Evolutionary conservation across 2,113 vertebrate genomes (phyloP).

Genomic region (Menura novaehollandiae): DNA sequence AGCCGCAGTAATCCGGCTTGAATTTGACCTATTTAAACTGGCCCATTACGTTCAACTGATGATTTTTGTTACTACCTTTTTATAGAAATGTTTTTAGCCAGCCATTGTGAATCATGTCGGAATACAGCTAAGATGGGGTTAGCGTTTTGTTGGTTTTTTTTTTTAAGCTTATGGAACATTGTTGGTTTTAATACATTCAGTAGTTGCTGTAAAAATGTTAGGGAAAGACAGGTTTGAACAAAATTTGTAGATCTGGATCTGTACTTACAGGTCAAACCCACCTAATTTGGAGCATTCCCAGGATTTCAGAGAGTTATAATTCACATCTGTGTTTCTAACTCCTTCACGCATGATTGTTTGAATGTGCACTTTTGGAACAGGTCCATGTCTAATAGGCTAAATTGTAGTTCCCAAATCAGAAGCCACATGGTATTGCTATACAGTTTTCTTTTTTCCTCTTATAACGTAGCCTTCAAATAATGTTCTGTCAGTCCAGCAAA

Average conservation of each 20-base stretch:
- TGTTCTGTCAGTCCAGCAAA: not conserved
- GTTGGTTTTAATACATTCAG: not conserved
- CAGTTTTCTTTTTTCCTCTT: not conserved
- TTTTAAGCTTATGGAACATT: not conserved
- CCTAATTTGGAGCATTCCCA: conserved; percentile 19
- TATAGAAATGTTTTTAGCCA: not conserved
- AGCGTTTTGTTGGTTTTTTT: not conserved
- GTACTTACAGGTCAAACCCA: not conserved
- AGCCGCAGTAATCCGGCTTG: not conserved
- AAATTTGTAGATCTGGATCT: conserved; percentile 27
- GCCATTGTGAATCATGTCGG: not conserved
- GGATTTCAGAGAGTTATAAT: conserved; percentile 28
- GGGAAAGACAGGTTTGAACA: not conserved
- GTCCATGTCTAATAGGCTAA: conserved; percentile 43
- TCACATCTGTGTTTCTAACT: conserved; percentile 51
- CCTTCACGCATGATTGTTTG: conserved; percentile 19
- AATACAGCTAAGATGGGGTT: not conserved
- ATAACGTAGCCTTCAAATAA: not conserved
- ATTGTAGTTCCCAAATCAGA: conserved; percentile 33
- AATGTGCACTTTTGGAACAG: conserved; percentile 39
- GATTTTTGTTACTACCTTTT: not conserved
- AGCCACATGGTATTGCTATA: conserved; percentile 29
- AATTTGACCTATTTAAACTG: not conserved
- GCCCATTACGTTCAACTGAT: not conserved
- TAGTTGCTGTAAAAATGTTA: not conserved